Evolutionary conservation across 2,888 invertebrate species (phyloP).

Genomic region (Caenorhabditis sp.): DNA sequence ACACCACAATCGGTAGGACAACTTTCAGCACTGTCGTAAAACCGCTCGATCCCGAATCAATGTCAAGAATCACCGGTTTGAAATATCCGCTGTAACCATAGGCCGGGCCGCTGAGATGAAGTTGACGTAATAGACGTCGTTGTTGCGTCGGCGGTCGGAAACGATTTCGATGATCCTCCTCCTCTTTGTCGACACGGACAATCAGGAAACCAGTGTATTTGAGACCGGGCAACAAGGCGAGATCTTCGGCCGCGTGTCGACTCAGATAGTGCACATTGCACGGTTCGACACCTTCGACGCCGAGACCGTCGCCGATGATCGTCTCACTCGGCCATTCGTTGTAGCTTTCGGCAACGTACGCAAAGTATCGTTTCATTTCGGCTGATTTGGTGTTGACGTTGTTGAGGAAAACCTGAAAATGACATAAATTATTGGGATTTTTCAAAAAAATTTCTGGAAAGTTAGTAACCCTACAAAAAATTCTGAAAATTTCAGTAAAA

Average conservation of each 20-base stretch:
- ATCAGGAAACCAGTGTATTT: conserved; percentile 70
- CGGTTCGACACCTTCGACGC: conserved; percentile 44
- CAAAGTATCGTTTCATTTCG: conserved; percentile 61
- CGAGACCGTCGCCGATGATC: conserved; percentile 63
- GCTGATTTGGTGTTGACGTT: conserved; percentile 53
- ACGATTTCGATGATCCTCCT: background rate
- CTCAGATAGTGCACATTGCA: conserved; percentile 65
- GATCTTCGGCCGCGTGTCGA: conserved; percentile 61
- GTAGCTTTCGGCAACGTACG: conserved; percentile 70
- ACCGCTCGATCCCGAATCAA: conserved; percentile 17
- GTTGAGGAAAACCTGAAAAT: conserved; percentile 58
- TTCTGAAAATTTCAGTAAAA: too few species aligned
- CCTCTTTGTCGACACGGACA: conserved; percentile 67
- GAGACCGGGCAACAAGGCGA: conserved; percentile 54
- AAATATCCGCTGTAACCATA: conserved; percentile 69
- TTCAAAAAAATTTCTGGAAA: too few species aligned
- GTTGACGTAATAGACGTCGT: conserved; percentile 39
- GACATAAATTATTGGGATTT: too few species aligned
- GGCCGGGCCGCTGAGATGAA: conserved; percentile 55
- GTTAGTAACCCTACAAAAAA: too few species aligned
- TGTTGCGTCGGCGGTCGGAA: conserved; percentile 6
- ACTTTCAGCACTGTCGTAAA: conserved; percentile 27
- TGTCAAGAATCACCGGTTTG: conserved; percentile 61
- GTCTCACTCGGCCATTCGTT: conserved; percentile 59
- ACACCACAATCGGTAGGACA: conserved; percentile 34